Percentiles rank a stretch among this genome's conserved stretches.
Conservation (phyloP, 2,888 invertebrate species). For the Eupithecia vulgata region DNA sequence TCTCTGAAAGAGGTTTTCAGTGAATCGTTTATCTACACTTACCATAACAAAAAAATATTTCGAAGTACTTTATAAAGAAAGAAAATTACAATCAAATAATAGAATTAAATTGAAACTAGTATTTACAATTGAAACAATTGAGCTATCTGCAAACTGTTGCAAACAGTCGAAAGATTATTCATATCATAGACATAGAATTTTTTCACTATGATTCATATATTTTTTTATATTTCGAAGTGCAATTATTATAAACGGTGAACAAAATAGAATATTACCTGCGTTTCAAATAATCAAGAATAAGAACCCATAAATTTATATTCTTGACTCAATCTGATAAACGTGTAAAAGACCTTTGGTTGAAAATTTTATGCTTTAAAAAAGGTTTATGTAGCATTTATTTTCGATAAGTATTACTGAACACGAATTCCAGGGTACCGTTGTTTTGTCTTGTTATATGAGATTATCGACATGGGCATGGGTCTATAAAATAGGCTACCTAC, state of each 20-base stretch:
- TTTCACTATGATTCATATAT: too few species aligned
- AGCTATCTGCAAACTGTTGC: too few species aligned
- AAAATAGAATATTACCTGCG: neutral
- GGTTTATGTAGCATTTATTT: neutral
- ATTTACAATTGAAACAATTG: too few species aligned
- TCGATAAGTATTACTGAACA: neutral
- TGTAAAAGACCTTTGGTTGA: neutral
- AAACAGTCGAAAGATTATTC: too few species aligned
- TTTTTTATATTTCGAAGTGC: neutral
- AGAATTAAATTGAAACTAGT: too few species aligned
- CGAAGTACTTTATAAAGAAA: too few species aligned
- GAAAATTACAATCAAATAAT: too few species aligned
- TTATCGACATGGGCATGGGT: neutral
- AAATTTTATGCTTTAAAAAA: neutral
- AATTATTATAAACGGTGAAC: neutral
- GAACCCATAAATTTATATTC: neutral
- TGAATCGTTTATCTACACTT: neutral
- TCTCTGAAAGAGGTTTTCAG: neutral
- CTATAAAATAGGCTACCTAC: neutral
- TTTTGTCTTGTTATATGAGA: neutral
- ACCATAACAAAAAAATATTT: too few species aligned
- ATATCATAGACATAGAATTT: too few species aligned
- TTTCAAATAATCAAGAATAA: neutral
- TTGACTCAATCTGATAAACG: neutral
- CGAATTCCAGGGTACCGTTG: neutral